Percentiles rank a stretch among this genome's conserved stretches.
Conservation (phyloP, 2,113 vertebrate genomes). For the Erythrocercus mccallii region DNA sequence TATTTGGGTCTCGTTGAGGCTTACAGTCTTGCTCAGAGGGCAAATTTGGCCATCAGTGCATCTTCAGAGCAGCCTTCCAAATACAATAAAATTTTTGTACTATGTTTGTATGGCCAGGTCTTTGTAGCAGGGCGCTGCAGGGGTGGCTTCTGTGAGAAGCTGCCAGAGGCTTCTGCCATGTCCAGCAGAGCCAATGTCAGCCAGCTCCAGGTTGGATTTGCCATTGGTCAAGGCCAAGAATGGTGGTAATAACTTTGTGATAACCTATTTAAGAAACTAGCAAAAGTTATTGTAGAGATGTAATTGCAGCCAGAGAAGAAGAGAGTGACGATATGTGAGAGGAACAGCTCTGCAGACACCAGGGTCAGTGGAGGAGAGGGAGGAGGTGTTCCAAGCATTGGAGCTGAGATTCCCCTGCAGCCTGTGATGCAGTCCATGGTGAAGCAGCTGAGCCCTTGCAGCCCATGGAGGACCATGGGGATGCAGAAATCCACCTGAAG, state of each 20-base stretch:
- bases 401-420: background rate
- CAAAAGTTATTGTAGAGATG: too few relatives aligned
- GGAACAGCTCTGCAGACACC: too few relatives aligned
- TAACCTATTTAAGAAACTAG: background rate
- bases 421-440: rapidly evolving
- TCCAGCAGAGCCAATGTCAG: background rate
- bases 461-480: rapidly evolving
- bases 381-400: background rate
- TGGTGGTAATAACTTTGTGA: background rate
- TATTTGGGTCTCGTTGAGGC: background rate
- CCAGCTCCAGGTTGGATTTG: background rate
- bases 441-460: background rate
- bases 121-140: rapidly evolving
- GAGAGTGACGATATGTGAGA: background rate
- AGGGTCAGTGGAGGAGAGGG: background rate
- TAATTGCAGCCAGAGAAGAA: background rate
- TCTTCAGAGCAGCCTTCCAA: background rate
- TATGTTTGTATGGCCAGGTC: background rate
- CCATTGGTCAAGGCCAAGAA: rapidly evolving
- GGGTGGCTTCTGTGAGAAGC: background rate
- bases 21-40: background rate
- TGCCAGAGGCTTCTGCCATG: background rate
- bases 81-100: background rate
- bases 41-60: background rate
- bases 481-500: background rate